Percentiles rank a stretch among this genome's conserved stretches.
phyloP scores from a whole-genome alignment of 2,113 vertebrate genomes.

The Entelurus aequoreus region DNA sequence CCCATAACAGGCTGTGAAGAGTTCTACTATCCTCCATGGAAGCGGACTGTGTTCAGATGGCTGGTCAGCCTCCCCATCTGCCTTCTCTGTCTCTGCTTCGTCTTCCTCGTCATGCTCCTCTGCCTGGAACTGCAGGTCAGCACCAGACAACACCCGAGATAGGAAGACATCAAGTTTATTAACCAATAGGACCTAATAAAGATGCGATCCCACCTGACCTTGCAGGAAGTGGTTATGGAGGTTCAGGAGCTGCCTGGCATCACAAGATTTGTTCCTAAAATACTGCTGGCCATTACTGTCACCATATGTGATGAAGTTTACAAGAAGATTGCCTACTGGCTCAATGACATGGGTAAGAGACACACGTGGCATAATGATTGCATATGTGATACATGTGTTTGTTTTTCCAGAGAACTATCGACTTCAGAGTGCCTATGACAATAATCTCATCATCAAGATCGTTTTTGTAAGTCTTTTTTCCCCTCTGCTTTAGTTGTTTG shows the following conservation, averaged over 20 bases:
- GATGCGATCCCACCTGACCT: constrained; percentile 16
- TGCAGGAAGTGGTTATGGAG: constrained; percentile 87
- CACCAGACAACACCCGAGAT: neutral
- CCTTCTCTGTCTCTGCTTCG: constrained; percentile 82
- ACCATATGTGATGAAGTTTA: constrained; percentile 87
- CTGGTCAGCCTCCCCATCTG: constrained; percentile 91
- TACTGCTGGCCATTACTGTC: constrained; percentile 86
- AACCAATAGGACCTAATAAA: too few relatives aligned
- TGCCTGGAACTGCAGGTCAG: constrained; percentile 94
- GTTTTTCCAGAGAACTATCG: constrained; percentile 85
- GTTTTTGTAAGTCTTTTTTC: constrained; percentile 83
- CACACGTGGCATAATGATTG: neutral
- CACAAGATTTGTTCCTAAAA: constrained; percentile 87
- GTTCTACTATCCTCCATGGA: constrained; percentile 93
- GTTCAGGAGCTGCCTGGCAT: constrained; percentile 85
- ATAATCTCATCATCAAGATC: constrained; percentile 96
- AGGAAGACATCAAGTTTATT: neutral
- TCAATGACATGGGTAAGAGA: constrained; percentile 91
- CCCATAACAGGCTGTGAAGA: constrained; percentile 89
- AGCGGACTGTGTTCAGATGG: constrained; percentile 86
- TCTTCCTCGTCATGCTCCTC: constrained; percentile 92
- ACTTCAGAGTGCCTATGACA: constrained; percentile 96
- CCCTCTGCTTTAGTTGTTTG: neutral
- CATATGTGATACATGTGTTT: neutral
- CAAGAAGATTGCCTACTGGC: constrained; percentile 92